Conservation (phyloP, 2,888 invertebrate genomes). For the Tillus elongatus region DNA sequence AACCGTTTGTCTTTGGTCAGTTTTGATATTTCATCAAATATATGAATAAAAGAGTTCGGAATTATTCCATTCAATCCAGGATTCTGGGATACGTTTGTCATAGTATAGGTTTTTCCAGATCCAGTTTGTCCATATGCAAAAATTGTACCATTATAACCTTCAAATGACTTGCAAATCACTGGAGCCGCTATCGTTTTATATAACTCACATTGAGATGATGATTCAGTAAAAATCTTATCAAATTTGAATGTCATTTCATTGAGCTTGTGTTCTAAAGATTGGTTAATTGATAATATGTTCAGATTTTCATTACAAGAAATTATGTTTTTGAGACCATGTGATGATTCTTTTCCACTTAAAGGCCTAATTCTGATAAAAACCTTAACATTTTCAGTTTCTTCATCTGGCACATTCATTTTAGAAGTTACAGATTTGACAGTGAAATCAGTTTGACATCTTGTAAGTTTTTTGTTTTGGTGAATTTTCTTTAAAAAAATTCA, state of each 20-base stretch:
- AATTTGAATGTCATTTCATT: constrained; percentile 58
- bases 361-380: constrained; percentile 93
- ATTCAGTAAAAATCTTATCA: constrained; percentile 79
- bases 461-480: too few species aligned
- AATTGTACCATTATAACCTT: constrained; percentile 88
- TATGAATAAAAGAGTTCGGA: constrained; percentile 95
- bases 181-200: constrained; percentile 91
- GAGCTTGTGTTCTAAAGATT: constrained; percentile 9
- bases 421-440: too few species aligned
- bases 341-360: constrained; percentile 69
- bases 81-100: constrained; percentile 80
- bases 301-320: too few species aligned
- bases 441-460: too few species aligned
- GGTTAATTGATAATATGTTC: constrained; percentile 53
- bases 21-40: constrained; percentile 91
- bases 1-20: constrained; percentile 71
- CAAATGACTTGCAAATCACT: constrained; percentile 87
- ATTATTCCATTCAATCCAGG: constrained; percentile 88
- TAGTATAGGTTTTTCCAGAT: constrained; percentile 95
- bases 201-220: constrained; percentile 78
- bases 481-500: too few species aligned
- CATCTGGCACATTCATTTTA: neutral
- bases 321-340: constrained; percentile 51
- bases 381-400: constrained; percentile 69
- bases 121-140: constrained; percentile 84